Conservation (phyloP, 2,888 invertebrate genomes). For the Cremastinae sp. region DNA sequence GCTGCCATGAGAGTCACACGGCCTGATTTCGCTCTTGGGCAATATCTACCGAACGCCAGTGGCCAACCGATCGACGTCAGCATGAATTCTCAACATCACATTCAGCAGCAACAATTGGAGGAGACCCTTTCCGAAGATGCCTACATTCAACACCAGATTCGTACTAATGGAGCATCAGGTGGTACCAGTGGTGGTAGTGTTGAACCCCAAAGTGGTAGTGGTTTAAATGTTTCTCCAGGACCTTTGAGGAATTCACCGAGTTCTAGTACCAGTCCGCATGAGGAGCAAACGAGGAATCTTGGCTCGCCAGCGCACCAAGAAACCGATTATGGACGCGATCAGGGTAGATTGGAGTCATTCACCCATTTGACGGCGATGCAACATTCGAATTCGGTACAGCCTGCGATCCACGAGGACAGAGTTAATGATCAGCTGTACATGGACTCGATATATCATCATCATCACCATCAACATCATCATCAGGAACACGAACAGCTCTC, state of each 20-base stretch:
- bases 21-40: constrained; percentile 69
- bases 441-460: constrained; percentile 73
- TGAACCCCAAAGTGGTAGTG: constrained; percentile 52
- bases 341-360: constrained; percentile 72
- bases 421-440: constrained; percentile 74
- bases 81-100: constrained; percentile 50
- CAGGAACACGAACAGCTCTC: constrained; percentile 75
- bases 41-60: constrained; percentile 56
- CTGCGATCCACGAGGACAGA: constrained; percentile 66
- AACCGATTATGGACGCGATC: constrained; percentile 74
- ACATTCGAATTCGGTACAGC: constrained; percentile 70
- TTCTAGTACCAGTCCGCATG: constrained; percentile 75
- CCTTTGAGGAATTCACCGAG: constrained; percentile 74
- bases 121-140: constrained; percentile 72
- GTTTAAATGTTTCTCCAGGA: constrained; percentile 65
- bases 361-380: constrained; percentile 78
- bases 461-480: constrained; percentile 66
- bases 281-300: constrained; percentile 66
- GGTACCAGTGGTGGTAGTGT: constrained; percentile 62
- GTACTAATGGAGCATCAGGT: constrained; percentile 55
- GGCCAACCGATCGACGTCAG: constrained; percentile 32
- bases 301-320: constrained; percentile 67
- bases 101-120: constrained; percentile 66
- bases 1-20: constrained; percentile 72
- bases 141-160: constrained; percentile 74